Evolutionary conservation across 2,113 vertebrate species (phyloP).

Genomic region (Myxocyprinus asiaticus): DNA sequence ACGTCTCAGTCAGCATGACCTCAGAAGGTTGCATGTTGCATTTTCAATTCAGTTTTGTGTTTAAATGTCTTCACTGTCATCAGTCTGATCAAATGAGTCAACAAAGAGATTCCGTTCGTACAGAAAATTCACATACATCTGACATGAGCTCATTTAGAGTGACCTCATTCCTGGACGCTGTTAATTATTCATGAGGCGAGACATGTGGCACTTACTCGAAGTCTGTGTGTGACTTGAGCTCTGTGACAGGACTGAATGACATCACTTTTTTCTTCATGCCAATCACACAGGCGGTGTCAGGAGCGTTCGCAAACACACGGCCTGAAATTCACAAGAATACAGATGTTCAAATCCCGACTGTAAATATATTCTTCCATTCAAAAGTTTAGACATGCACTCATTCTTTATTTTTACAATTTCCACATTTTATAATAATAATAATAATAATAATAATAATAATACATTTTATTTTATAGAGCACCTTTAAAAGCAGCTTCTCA

Average conservation of each 20-base stretch:
- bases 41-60: too few species aligned
- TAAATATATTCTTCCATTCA: too few species aligned
- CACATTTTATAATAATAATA: too few species aligned
- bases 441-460: too few species aligned
- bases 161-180: not conserved
- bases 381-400: too few species aligned
- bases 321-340: slow-evolving; percentile 64
- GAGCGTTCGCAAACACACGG: slow-evolving; percentile 84
- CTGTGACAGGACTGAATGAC: slow-evolving; percentile 85
- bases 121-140: not conserved
- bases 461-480: too few species aligned
- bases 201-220: slow-evolving; percentile 84
- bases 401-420: too few species aligned
- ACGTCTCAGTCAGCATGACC: not conserved
- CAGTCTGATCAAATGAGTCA: too few species aligned
- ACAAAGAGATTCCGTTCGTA: too few species aligned
- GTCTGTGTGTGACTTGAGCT: slow-evolving; percentile 88
- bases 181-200: not conserved
- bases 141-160: not conserved
- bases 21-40: not conserved
- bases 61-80: too few species aligned
- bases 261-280: slow-evolving; percentile 89
- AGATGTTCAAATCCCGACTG: too few species aligned
- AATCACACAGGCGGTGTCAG: slow-evolving; percentile 85
- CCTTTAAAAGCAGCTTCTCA: too few species aligned